A percentile compares a stretch with the other conserved stretches of the same genome.
These are phyloP conservation scores for Amblyopsis hoosieri DNA, from an alignment of 2,797 vertebrate genomes.

Conservation along the genomic window DNA sequence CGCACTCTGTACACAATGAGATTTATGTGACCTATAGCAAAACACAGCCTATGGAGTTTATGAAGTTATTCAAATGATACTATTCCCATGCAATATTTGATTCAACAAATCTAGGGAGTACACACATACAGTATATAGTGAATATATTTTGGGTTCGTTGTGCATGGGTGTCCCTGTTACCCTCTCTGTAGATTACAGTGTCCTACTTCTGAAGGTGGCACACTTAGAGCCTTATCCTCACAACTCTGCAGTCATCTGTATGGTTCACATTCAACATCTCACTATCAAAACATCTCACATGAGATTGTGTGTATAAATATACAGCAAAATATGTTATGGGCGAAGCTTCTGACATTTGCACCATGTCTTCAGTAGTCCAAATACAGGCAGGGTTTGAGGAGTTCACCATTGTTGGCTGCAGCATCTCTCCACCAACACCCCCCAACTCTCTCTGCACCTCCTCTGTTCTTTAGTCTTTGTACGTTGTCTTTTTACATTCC, in stretches of 20 bases:
- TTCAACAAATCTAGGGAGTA: no score
- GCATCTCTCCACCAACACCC: not conserved
- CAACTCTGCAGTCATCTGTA: slow-evolving; percentile 55
- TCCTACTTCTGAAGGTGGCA: slow-evolving; percentile 74
- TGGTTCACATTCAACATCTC: slow-evolving; percentile 44
- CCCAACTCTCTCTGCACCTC: not conserved
- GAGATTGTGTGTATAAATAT: slow-evolving; percentile 12
- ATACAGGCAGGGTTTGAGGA: not conserved
- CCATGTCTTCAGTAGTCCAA: not conserved
- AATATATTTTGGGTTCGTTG: slow-evolving; percentile 16
- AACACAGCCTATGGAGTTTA: not conserved
- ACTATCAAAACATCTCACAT: slow-evolving; percentile 34
- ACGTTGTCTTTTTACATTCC: not conserved
- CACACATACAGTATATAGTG: slow-evolving; percentile 4
- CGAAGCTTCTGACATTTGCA: not conserved
- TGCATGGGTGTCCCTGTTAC: slow-evolving; percentile 46
- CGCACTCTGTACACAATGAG: not conserved
- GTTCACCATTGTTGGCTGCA: not conserved
- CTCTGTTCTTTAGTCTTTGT: not conserved
- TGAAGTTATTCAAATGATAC: no score
- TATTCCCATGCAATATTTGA: no score
- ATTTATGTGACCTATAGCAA: slow-evolving; percentile 4
- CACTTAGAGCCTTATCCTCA: slow-evolving; percentile 62
- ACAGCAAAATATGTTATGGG: not conserved
- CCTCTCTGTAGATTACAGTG: slow-evolving; percentile 51